Percentiles rank a stretch among this genome's conserved stretches.
Evolutionary conservation across 2,113 vertebrate genomes (phyloP).

Genomic region (Hippocampus guttulatus): DNA sequence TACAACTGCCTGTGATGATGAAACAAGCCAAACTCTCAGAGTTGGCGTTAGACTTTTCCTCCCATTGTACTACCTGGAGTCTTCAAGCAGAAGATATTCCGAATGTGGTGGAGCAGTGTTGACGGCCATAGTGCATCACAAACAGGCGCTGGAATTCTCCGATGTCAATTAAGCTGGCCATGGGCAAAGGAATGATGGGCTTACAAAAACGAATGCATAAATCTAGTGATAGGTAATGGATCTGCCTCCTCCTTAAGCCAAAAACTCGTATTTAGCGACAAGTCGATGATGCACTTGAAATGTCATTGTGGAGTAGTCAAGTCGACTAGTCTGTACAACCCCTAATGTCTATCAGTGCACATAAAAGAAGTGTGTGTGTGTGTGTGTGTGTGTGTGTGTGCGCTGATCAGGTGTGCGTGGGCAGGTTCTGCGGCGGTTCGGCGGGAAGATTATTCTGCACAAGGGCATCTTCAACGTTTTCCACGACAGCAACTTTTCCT

Average conservation of each 20-base stretch:
- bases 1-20: no score
- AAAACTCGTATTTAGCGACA: not conserved
- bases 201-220: no score
- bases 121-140: no score
- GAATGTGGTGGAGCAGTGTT: no score
- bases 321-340: not conserved
- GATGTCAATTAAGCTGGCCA: no score
- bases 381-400: conserved; percentile 13
- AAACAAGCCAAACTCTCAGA: no score
- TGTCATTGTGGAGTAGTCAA: not conserved
- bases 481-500: conserved; percentile 52
- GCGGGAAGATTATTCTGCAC: conserved; percentile 59
- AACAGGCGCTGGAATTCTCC: no score
- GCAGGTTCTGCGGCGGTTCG: conserved; percentile 75
- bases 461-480: conserved; percentile 44
- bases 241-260: not conserved
- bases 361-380: conserved; percentile 1
- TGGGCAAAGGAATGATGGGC: no score
- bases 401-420: conserved; percentile 56
- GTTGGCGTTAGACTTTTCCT: no score
- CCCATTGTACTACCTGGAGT: no score
- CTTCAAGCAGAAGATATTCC: no score
- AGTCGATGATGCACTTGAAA: not conserved
- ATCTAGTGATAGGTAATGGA: not conserved
- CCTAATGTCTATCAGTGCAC: conserved; percentile 32